Evolutionary conservation across 2,113 vertebrate species (phyloP).

Genomic region (Phyllostomus hastatus): DNA sequence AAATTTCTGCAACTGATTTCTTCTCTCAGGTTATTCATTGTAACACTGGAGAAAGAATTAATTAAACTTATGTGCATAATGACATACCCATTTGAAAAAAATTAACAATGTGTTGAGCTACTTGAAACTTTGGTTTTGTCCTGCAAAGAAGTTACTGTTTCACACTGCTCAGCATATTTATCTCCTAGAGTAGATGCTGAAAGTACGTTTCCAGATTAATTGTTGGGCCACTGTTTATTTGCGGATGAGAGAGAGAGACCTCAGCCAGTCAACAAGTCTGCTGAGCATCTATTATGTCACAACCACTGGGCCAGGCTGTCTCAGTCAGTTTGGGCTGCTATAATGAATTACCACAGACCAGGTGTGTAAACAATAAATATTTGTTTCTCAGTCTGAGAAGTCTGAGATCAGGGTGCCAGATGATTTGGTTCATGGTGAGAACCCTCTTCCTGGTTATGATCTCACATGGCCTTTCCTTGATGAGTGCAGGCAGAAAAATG

Average conservation of each 20-base stretch:
- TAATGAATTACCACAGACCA: background rate
- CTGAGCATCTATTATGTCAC: background rate
- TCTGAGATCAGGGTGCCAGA: background rate
- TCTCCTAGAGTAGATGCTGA: background rate
- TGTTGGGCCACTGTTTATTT: background rate
- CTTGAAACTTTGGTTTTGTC: background rate
- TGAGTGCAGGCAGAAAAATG: background rate
- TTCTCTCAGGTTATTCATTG: background rate
- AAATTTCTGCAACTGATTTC: constrained; percentile 30
- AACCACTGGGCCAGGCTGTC: background rate
- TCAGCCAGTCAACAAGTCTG: background rate
- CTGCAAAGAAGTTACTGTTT: background rate
- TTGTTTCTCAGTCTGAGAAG: background rate
- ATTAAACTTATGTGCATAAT: background rate
- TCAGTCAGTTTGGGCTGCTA: background rate
- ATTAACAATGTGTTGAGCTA: background rate
- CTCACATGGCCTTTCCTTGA: background rate
- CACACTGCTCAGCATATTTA: background rate
- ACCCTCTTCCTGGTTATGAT: background rate
- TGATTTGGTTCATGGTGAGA: background rate
- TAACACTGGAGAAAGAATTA: constrained; percentile 6
- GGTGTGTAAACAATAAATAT: background rate
- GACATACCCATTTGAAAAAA: background rate
- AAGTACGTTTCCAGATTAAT: background rate
- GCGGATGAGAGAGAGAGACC: background rate